Conservation (phyloP, 2,888 invertebrate genomes). For the Gari tellinella region DNA sequence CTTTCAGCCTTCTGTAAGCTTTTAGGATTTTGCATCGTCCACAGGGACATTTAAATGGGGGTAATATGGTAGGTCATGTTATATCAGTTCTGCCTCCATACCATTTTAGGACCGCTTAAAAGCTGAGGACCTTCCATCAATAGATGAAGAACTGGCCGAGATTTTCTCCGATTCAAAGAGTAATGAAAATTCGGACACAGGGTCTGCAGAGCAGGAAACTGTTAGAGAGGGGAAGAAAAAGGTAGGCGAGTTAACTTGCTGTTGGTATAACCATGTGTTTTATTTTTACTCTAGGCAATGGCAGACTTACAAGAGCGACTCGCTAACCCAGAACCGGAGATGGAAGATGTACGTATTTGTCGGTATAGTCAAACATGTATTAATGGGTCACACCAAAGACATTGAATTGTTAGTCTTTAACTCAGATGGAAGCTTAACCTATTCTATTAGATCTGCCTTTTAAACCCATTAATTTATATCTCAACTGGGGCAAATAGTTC, state of each 20-base stretch:
- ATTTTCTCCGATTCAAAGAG: conserved; percentile 75
- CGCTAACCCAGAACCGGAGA: conserved; percentile 32
- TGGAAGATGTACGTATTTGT: conserved; percentile 38
- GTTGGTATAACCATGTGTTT: conserved; percentile 24
- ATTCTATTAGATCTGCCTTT: too few relatives aligned
- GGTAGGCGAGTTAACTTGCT: conserved; percentile 27
- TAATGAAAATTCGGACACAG: not conserved
- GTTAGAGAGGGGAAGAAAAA: not conserved
- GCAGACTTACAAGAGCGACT: conserved; percentile 39
- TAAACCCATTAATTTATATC: too few relatives aligned
- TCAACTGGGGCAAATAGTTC: too few relatives aligned
- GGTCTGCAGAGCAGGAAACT: too few relatives aligned
- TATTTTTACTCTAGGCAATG: conserved; percentile 48
- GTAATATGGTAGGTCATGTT: too few relatives aligned
- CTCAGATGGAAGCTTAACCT: too few relatives aligned
- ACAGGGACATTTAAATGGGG: too few relatives aligned
- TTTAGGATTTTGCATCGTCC: too few relatives aligned
- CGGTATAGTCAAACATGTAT: too few relatives aligned
- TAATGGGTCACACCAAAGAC: too few relatives aligned
- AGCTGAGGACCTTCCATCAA: conserved; percentile 77
- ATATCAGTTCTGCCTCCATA: conserved; percentile 12
- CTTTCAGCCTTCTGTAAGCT: too few relatives aligned
- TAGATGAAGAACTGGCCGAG: conserved; percentile 82
- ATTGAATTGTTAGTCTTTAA: too few relatives aligned
- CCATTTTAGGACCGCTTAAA: conserved; percentile 46